Percentiles rank a stretch among this genome's conserved stretches.
These are phyloP conservation scores for Euplexia lucipara DNA, from an alignment of 2,888 invertebrate species.

Conservation along the genomic window DNA sequence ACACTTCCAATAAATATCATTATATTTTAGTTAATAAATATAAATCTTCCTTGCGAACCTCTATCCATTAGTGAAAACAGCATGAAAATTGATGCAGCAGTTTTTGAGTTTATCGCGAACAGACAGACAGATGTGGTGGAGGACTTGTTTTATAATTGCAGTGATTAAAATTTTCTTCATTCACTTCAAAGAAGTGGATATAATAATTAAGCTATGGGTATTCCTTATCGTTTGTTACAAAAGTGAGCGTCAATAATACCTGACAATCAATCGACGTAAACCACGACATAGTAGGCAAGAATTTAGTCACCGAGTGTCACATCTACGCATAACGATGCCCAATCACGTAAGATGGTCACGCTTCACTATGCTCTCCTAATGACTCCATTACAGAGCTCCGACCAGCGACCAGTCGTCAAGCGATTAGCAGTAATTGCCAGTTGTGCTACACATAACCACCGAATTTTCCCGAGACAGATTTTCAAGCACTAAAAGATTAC, in stretches of 20 bases:
- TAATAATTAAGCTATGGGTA: too few relatives aligned
- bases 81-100: too few relatives aligned
- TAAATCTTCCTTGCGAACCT: too few relatives aligned
- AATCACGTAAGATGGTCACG: slow-evolving; percentile 46
- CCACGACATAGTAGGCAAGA: slow-evolving; percentile 19
- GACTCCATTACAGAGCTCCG: slow-evolving; percentile 40
- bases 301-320: slow-evolving; percentile 18
- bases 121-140: too few relatives aligned
- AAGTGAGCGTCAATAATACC: slow-evolving; percentile 1
- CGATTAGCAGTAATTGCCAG: slow-evolving; percentile 50
- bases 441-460: slow-evolving; percentile 3
- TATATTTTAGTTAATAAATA: too few relatives aligned
- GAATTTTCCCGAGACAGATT: slow-evolving; percentile 39
- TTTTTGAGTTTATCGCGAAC: too few relatives aligned
- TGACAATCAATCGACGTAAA: slow-evolving; percentile 25
- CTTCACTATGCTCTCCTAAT: slow-evolving; percentile 42
- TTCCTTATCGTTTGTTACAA: background rate
- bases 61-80: too few relatives aligned
- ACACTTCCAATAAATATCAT: too few relatives aligned
- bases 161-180: too few relatives aligned
- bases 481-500: slow-evolving; percentile 30
- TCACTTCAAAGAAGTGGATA: too few relatives aligned
- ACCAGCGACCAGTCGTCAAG: slow-evolving; percentile 36
- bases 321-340: slow-evolving; percentile 42
- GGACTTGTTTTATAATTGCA: too few relatives aligned